These are phyloP conservation scores for Bicyclus anynana DNA, from an alignment of 1,140 invertebrate species.

Conservation along the genomic window DNA sequence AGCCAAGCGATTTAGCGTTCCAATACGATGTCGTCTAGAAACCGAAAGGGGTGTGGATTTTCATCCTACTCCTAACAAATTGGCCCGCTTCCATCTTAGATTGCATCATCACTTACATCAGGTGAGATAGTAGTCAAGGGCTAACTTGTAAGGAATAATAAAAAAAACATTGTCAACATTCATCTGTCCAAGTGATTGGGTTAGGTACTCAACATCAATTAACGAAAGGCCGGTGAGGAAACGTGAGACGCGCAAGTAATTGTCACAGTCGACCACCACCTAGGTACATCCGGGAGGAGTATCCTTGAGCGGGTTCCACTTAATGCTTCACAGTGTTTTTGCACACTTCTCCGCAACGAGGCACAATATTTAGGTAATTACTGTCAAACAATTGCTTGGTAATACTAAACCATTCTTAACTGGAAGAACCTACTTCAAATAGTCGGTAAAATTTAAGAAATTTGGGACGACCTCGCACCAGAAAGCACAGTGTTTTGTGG, in stretches of 20 bases:
- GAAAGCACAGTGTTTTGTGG: too few species aligned
- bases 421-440: background rate
- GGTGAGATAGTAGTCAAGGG: too few species aligned
- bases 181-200: background rate
- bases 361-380: constrained; percentile 6
- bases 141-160: too few species aligned
- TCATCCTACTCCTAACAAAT: too few species aligned
- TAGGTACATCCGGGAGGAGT: constrained; percentile 36
- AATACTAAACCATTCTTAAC: background rate
- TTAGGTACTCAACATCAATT: background rate
- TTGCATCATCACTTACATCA: too few species aligned
- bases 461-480: too few species aligned
- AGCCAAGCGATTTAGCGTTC: too few species aligned
- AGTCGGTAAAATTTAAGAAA: too few species aligned
- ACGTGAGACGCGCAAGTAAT: constrained; percentile 18
- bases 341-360: constrained; percentile 24
- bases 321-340: constrained; percentile 23
- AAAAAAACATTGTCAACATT: too few species aligned
- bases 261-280: constrained; percentile 25
- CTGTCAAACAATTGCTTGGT: background rate
- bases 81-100: too few species aligned
- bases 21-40: too few species aligned
- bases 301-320: constrained; percentile 33
- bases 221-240: constrained; percentile 4
- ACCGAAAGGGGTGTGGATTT: too few species aligned